A percentile compares a stretch with the other conserved stretches of the same genome.
Conservation (phyloP, 2,113 vertebrate species). For the Carettochelys insculpta region DNA sequence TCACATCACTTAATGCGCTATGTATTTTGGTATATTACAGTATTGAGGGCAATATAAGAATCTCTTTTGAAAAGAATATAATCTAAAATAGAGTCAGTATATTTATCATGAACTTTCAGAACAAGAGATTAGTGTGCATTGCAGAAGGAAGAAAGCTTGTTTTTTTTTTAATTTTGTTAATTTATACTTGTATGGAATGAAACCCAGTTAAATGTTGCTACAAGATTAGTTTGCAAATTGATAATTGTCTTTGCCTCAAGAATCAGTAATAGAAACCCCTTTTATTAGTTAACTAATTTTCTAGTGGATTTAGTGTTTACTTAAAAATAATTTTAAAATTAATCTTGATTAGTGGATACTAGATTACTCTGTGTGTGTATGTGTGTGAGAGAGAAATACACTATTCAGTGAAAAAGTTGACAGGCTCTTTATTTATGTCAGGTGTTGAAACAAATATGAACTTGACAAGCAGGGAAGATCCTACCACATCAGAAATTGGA, state of each 20-base stretch:
- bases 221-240: background rate
- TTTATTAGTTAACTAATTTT: background rate
- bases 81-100: background rate
- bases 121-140: background rate
- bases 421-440: conserved; percentile 53
- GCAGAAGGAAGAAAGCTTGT: background rate
- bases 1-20: background rate
- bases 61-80: background rate
- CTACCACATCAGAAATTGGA: conserved; percentile 76
- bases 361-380: background rate
- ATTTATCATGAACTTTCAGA: background rate
- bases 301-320: background rate
- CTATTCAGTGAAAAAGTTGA: background rate
- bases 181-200: too few species aligned
- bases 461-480: conserved; percentile 84
- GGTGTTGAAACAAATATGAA: conserved; percentile 94
- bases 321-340: background rate
- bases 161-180: background rate
- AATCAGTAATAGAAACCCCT: background rate
- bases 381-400: background rate
- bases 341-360: background rate
- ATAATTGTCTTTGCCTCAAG: background rate
- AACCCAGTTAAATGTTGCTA: background rate
- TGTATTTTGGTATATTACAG: background rate
- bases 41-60: background rate